Evolutionary conservation across 2,797 vertebrate genomes (phyloP), one percentile per base, ranked within the genome.

Genomic region (Meda fulgida): DNA sequence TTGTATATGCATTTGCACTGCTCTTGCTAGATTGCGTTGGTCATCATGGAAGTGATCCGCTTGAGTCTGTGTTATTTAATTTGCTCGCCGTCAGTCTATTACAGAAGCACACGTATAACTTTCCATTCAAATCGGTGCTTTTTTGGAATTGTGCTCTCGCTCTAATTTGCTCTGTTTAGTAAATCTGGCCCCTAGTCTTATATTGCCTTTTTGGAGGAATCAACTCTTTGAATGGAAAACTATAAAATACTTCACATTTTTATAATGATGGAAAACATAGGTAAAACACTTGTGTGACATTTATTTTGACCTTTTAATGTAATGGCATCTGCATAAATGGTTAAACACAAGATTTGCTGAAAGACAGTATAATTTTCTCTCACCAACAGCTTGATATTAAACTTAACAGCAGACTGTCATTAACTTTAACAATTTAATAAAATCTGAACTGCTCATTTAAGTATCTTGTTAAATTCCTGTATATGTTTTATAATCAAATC

Each of bases 391-490:
- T 78, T 78, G 1, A 79, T 65, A 31, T 40, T 48, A 48, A 79
- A 79, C 38, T 46, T 23, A 79, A 63, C 65, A 65, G 38, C 26
- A 46, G n/a, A 29, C 38, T 79, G 26, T 66, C 9, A 46, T 66
- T 65, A 65, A 78, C 26, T 65, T 65, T 65, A 48, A 48, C 26
- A 79, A 23, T 46, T 65, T 0, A 79, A 79, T 79, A 34, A 79
- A 48, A 46, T 65, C 40, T 66, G 18, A 66, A 66, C 58, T 46
- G 40, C 77, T 79, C 77, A 65, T 65, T 66, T 66, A 65, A 79
- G 19, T 31, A 14, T 46, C 18, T 65, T 78, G 60, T 26, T 31
- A 26, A 43, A 5, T 46, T 79, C 60, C 77, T 46, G 58, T 60
- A 40, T 40, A 60, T 78, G 36, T 46, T 78, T 43, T 78, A 65